Percentiles rank a stretch among this genome's conserved stretches.
Conservation (phyloP, 2,888 invertebrate species). For the Leuctra nigra region DNA sequence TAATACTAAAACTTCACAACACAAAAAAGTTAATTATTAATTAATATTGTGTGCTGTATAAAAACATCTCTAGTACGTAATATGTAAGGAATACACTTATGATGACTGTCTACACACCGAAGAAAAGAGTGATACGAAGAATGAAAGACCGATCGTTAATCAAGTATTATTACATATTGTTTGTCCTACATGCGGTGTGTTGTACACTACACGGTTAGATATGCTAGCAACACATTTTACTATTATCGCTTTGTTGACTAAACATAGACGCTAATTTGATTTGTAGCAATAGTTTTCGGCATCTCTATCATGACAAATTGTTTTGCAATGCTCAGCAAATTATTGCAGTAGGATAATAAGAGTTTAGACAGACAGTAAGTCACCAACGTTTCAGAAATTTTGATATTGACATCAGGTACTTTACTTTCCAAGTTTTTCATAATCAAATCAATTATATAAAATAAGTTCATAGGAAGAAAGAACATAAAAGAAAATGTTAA, state of each 20-base stretch:
- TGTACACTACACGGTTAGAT: not conserved
- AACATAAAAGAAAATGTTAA: not conserved
- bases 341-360: not conserved
- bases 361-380: not conserved
- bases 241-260: not conserved
- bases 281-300: too few species aligned
- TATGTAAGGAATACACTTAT: not conserved
- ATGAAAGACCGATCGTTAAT: not conserved
- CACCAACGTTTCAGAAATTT: not conserved
- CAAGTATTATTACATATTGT: not conserved
- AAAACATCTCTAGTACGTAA: not conserved
- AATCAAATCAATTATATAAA: slow-evolving; percentile 10
- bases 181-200: not conserved
- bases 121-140: not conserved
- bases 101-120: not conserved
- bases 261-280: not conserved
- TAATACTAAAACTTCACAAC: too few species aligned
- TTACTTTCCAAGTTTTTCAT: not conserved
- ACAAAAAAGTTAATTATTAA: too few species aligned
- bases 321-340: too few species aligned
- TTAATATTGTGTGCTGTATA: slow-evolving; percentile 1
- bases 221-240: not conserved
- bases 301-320: too few species aligned
- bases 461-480: slow-evolving; percentile 5
- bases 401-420: slow-evolving; percentile 1